A percentile compares a stretch with the other conserved stretches of the same genome.
phyloP scores from a whole-genome alignment of 2,888 invertebrate species.

The Odontocolon sp. region DNA sequence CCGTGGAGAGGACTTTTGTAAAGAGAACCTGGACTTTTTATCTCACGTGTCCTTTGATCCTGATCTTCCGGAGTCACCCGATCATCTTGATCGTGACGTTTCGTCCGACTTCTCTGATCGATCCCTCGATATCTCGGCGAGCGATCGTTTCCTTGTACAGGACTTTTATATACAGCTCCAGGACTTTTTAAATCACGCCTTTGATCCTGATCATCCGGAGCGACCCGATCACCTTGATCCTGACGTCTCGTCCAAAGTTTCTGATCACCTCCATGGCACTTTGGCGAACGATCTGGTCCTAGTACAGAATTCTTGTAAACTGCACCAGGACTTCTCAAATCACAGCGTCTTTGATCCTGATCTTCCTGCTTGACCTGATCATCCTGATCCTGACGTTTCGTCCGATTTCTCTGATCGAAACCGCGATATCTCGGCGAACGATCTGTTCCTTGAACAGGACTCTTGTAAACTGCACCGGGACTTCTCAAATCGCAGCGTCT shows the following conservation, averaged over 20 bases:
- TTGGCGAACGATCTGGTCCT: conserved; percentile 15
- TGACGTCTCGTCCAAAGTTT: too few relatives aligned
- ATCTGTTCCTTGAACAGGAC: background rate
- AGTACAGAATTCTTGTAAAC: conserved; percentile 5
- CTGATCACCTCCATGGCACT: too few relatives aligned
- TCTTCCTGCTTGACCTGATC: background rate
- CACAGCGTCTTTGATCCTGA: conserved; percentile 26
- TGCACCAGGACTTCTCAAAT: conserved; percentile 19
- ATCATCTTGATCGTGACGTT: too few relatives aligned
- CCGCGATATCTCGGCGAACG: conserved; percentile 32
- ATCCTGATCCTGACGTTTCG: conserved; percentile 10
- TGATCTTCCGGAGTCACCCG: too few relatives aligned
- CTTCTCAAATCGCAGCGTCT: conserved; percentile 17
- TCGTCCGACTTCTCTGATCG: too few relatives aligned
- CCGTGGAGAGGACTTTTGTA: conserved; percentile 24
- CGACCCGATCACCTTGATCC: too few relatives aligned
- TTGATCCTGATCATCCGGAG: too few relatives aligned
- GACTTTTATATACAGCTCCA: conserved; percentile 1
- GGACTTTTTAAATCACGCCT: too few relatives aligned
- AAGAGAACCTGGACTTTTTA: too few relatives aligned
- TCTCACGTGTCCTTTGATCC: too few relatives aligned
- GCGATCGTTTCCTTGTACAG: conserved; percentile 2
- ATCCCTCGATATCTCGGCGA: conserved; percentile 13
- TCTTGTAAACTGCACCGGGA: background rate
- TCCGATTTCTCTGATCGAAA: conserved; percentile 22